phyloP scores from a whole-genome alignment of 1,140 invertebrate species.

The Pogonomyrmex californicus region DNA sequence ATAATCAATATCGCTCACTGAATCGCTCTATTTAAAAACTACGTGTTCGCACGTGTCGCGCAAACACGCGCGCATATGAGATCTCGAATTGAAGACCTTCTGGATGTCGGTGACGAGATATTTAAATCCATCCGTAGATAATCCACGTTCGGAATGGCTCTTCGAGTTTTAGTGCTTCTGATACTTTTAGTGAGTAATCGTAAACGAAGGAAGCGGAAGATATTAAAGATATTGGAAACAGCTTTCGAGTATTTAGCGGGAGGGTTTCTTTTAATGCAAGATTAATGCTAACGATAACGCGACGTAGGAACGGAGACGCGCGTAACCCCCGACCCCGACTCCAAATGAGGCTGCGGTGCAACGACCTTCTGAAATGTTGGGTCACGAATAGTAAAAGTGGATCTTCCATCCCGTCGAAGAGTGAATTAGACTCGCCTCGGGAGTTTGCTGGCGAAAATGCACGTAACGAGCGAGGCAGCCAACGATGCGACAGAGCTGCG shows the following conservation, averaged over 20 bases:
- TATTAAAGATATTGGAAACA: constrained; percentile 30
- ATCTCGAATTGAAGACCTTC: not conserved
- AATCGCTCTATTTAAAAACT: not conserved
- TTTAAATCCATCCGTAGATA: not conserved
- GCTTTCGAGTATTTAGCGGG: constrained; percentile 17
- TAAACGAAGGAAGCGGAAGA: constrained; percentile 26
- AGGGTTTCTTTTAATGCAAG: constrained; percentile 7
- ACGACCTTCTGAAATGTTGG: constrained; percentile 45
- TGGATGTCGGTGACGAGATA: not conserved
- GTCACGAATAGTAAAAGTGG: constrained; percentile 63
- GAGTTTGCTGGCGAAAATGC: constrained; percentile 18
- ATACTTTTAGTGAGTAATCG: not conserved
- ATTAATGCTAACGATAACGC: constrained; percentile 28
- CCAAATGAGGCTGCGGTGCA: constrained; percentile 5
- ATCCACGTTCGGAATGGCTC: not conserved
- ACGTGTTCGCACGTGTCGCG: not conserved
- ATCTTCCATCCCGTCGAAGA: constrained; percentile 39
- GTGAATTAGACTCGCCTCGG: constrained; percentile 11
- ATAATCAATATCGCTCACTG: not conserved
- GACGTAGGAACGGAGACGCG: not conserved
- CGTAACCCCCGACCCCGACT: constrained; percentile 17
- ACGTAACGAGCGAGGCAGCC: not conserved
- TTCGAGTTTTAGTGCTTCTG: not conserved
- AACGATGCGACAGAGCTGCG: constrained; percentile 33
- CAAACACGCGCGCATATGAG: not conserved